Evolutionary conservation across 1,140 invertebrate species (phyloP).

Genomic region (Phenacoccus solenopsis): DNA sequence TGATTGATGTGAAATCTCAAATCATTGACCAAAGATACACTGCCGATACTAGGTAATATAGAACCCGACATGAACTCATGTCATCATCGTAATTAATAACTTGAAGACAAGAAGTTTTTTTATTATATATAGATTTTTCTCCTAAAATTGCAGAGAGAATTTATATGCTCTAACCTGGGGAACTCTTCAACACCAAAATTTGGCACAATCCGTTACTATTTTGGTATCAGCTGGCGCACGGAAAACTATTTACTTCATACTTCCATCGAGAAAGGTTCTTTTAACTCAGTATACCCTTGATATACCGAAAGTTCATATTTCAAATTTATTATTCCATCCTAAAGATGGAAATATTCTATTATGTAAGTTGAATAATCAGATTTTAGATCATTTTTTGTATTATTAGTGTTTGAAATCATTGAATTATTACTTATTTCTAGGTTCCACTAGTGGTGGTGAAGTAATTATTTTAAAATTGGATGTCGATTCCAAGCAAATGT

Average conservation of each 20-base stretch:
- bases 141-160: constrained; percentile 29
- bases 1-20: constrained; percentile 37
- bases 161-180: constrained; percentile 39
- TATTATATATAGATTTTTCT: constrained; percentile 18
- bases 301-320: constrained; percentile 26
- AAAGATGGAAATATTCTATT: constrained; percentile 33
- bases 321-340: constrained; percentile 38
- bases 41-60: not conserved
- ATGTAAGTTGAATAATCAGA: constrained; percentile 38
- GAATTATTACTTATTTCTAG: no score
- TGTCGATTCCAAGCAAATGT: constrained; percentile 5
- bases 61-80: not conserved
- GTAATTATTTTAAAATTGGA: constrained; percentile 31
- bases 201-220: constrained; percentile 29
- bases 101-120: not conserved
- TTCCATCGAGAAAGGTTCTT: constrained; percentile 21
- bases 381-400: no score
- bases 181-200: constrained; percentile 28
- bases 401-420: no score
- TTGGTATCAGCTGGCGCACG: constrained; percentile 36
- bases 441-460: constrained; percentile 34
- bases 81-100: no score
- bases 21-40: constrained; percentile 38
- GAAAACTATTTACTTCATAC: constrained; percentile 30
- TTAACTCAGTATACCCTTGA: constrained; percentile 18